Evolutionary conservation across 1,140 invertebrate species (phyloP).

Genomic region (Notospermus geniculatus): DNA sequence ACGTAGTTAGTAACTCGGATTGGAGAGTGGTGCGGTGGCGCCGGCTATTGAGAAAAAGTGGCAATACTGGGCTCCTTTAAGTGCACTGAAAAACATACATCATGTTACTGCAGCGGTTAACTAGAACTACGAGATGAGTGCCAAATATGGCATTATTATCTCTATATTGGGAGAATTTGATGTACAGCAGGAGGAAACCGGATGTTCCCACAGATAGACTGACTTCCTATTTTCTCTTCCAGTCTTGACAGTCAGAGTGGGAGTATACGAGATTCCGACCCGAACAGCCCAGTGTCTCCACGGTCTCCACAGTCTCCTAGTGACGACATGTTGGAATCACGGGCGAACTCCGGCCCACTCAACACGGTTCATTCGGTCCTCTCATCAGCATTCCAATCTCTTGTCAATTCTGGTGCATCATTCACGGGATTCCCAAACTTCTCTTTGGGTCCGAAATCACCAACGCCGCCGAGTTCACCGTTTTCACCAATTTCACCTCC

Average conservation of each 20-base stretch:
- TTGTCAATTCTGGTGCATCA: conserved; percentile 16
- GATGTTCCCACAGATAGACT: too few species aligned
- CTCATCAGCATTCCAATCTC: conserved; percentile 35
- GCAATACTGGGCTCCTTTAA: too few species aligned
- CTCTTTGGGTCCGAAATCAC: conserved; percentile 7
- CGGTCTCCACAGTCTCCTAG: conserved; percentile 29
- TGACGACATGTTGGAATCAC: conserved; percentile 10
- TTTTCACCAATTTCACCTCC: not conserved
- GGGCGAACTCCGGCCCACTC: conserved; percentile 23
- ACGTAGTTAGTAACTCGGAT: too few species aligned
- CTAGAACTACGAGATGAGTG: too few species aligned
- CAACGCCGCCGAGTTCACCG: conserved; percentile 48
- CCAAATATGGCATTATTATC: not conserved
- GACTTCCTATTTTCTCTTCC: conserved; percentile 24
- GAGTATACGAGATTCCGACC: conserved; percentile 85
- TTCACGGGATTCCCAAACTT: not conserved
- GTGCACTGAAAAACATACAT: conserved; percentile 12
- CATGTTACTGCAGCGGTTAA: not conserved
- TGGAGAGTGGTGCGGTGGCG: too few species aligned
- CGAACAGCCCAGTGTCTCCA: conserved; percentile 77
- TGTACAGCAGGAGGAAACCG: too few species aligned
- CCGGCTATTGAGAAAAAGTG: too few species aligned
- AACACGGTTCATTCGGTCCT: conserved; percentile 40
- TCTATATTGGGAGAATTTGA: too few species aligned
- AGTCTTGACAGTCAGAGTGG: conserved; percentile 92